These are phyloP conservation scores for Opisthograptis luteolata DNA, from an alignment of 2,888 invertebrate genomes.

Conservation along the genomic window DNA sequence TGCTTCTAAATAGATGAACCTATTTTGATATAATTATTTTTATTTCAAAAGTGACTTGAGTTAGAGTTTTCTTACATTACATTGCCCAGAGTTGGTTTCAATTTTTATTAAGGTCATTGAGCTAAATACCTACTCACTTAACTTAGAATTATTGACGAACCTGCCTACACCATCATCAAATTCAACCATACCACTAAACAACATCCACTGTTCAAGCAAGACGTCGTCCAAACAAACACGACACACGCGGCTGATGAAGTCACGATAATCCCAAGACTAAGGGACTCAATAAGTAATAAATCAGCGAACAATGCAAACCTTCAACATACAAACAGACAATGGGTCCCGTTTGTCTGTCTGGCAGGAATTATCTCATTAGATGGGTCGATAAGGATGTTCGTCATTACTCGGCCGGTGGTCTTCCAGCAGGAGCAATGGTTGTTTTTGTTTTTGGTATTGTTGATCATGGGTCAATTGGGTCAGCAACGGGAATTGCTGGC, in stretches of 20 bases:
- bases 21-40: no score
- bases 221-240: conserved; percentile 8
- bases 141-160: no score
- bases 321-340: conserved; percentile 28
- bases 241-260: conserved; percentile 6
- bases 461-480: conserved; percentile 3
- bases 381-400: conserved; percentile 28
- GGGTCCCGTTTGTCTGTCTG: conserved; percentile 15
- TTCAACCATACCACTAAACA: neutral
- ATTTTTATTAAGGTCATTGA: no score
- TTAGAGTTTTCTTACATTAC: no score
- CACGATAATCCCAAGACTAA: conserved; percentile 17
- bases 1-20: no score
- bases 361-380: conserved; percentile 37
- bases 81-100: no score
- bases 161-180: neutral
- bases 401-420: conserved; percentile 28
- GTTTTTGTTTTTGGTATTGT: conserved; percentile 13
- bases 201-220: neutral
- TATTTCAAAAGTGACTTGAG: no score
- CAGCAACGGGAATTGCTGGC: no score
- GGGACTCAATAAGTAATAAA: conserved; percentile 35
- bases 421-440: conserved; percentile 22
- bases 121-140: no score
- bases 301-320: conserved; percentile 30